Evolutionary conservation across 2,888 invertebrate genomes (phyloP).

Genomic region (Hirtodrosophila duncani): DNA sequence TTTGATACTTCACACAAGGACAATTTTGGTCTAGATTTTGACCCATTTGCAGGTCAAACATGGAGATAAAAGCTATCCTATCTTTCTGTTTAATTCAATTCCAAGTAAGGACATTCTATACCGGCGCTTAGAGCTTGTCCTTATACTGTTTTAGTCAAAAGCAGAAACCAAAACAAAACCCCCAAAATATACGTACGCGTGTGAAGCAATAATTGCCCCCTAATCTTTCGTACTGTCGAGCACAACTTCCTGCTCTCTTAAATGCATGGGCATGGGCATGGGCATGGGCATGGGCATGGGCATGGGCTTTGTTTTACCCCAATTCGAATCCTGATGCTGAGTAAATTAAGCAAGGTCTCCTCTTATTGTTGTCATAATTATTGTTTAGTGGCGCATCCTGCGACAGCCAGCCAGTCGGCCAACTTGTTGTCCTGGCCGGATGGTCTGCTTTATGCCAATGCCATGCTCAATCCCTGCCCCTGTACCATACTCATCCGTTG

Average conservation of each 20-base stretch:
- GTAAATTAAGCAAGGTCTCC: constrained; percentile 27
- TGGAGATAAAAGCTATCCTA: too few species aligned
- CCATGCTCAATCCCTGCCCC: background rate
- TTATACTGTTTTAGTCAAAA: constrained; percentile 51
- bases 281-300: too few species aligned
- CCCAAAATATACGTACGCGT: constrained; percentile 32
- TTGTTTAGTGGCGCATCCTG: constrained; percentile 72
- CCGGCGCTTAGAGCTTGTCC: constrained; percentile 57
- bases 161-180: constrained; percentile 49
- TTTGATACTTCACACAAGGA: too few species aligned
- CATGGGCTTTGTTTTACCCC: constrained; percentile 26
- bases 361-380: constrained; percentile 70
- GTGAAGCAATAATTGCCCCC: constrained; percentile 73
- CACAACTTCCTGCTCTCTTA: background rate
- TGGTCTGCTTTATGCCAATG: constrained; percentile 21
- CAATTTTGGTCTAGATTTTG: too few species aligned
- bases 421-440: constrained; percentile 40
- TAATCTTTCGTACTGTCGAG: constrained; percentile 43
- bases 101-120: constrained; percentile 63
- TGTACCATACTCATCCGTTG: too few species aligned
- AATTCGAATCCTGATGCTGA: constrained; percentile 1
- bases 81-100: constrained; percentile 23
- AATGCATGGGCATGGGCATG: too few species aligned
- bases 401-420: constrained; percentile 26
- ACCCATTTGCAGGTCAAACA: too few species aligned